A percentile compares a stretch with the other conserved stretches of the same genome.
Conservation (phyloP, 2,888 invertebrate genomes). For the Dasysyrphus tricinctus region DNA sequence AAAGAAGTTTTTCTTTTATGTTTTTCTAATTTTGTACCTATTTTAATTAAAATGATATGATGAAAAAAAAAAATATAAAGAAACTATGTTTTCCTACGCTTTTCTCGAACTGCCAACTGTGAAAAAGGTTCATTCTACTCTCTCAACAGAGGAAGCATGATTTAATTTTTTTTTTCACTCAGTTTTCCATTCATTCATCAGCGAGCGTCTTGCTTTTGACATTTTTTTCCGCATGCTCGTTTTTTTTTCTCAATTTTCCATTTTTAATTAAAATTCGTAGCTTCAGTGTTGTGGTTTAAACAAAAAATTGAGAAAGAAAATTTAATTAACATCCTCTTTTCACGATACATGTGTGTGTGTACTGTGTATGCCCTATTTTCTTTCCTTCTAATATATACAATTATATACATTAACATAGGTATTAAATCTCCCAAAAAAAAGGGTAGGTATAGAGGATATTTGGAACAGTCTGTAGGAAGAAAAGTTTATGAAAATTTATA, state of each 20-base stretch:
- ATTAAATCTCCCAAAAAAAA: neutral
- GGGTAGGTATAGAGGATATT: neutral
- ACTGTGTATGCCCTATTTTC: neutral
- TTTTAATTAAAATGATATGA: conserved; percentile 70
- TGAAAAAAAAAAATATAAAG: conserved; percentile 2
- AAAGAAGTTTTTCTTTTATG: conserved; percentile 52
- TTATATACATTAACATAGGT: neutral
- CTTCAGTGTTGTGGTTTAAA: conserved; percentile 54
- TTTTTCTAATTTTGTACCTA: conserved; percentile 60
- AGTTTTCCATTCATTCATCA: conserved; percentile 63
- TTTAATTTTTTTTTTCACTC: conserved; percentile 17
- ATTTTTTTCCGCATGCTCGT: conserved; percentile 32
- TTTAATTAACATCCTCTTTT: conserved; percentile 69
- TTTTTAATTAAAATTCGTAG: conserved; percentile 69
- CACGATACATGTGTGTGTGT: conserved; percentile 57
- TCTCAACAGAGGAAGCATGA: conserved; percentile 23
- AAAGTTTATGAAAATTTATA: neutral
- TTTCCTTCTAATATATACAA: neutral
- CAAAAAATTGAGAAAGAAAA: conserved; percentile 63
- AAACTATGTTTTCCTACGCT: conserved; percentile 49
- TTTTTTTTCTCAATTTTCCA: conserved; percentile 22
- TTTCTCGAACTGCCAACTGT: conserved; percentile 36
- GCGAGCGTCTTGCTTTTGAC: conserved; percentile 66
- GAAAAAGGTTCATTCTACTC: conserved; percentile 47
- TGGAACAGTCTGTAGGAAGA: neutral